Conservation (phyloP, 2,113 vertebrate genomes). For the Odobenus rosmarus region DNA sequence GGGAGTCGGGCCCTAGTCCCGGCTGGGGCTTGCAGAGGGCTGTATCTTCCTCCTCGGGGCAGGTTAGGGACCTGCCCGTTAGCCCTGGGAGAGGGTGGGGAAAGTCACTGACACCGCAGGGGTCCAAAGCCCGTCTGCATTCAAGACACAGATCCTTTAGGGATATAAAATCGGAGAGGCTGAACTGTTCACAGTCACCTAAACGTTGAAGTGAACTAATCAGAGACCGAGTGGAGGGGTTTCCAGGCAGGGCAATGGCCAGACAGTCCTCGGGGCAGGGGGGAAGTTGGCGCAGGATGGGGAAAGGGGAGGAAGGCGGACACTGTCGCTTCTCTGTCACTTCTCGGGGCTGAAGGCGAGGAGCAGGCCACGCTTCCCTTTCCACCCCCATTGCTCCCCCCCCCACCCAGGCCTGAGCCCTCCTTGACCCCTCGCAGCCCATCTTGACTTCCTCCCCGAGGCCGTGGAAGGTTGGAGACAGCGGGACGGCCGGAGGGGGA, state of each 20-base stretch:
- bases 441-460: neutral
- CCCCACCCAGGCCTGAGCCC: neutral
- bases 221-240: neutral
- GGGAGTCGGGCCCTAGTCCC: neutral
- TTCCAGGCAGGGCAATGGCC: neutral
- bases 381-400: neutral
- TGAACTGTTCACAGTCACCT: slow-evolving; percentile 71
- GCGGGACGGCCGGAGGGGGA: neutral
- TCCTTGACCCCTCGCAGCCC: neutral
- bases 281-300: fast-evolving
- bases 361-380: neutral
- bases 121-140: slow-evolving; percentile 76
- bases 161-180: slow-evolving; percentile 64
- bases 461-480: neutral
- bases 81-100: slow-evolving; percentile 47
- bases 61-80: slow-evolving; percentile 74
- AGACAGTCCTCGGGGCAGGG: fast-evolving
- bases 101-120: slow-evolving; percentile 75
- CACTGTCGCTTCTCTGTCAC: neutral
- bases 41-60: neutral
- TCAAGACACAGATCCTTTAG: slow-evolving; percentile 66
- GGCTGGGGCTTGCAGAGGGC: neutral
- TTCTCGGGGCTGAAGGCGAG: neutral
- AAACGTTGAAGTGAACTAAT: slow-evolving; percentile 72
- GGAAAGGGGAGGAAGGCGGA: neutral